These are phyloP conservation scores for Proteles cristata DNA, from an alignment of 2,113 vertebrate genomes.

Conservation along the genomic window DNA sequence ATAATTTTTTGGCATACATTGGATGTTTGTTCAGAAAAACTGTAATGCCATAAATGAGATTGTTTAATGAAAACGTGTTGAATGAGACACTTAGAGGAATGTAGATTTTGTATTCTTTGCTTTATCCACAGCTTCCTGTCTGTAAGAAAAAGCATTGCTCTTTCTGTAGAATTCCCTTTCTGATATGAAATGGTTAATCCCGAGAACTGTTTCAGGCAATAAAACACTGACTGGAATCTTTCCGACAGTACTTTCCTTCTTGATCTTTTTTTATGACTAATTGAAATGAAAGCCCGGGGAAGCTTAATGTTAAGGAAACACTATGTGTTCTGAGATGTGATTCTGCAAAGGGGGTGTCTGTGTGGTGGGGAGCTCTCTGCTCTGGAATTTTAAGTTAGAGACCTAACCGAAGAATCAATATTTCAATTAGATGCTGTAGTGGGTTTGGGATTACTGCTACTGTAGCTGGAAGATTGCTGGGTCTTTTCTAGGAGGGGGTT, in stretches of 20 bases:
- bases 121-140: slow-evolving; percentile 21
- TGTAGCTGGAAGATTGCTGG: slow-evolving; percentile 83
- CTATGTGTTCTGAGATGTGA: slow-evolving; percentile 46
- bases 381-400: slow-evolving; percentile 86
- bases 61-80: slow-evolving; percentile 25
- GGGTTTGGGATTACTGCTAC: slow-evolving; percentile 81
- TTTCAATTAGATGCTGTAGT: slow-evolving; percentile 87
- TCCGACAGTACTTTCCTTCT: slow-evolving; percentile 74
- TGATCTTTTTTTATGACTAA: slow-evolving; percentile 80
- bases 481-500: slow-evolving; percentile 58
- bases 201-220: slow-evolving; percentile 74
- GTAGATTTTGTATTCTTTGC: slow-evolving; percentile 1
- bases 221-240: slow-evolving; percentile 75
- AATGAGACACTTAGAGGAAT: slow-evolving; percentile 39
- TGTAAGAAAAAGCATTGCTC: slow-evolving; percentile 48
- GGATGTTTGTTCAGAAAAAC: slow-evolving; percentile 57
- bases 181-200: slow-evolving; percentile 79
- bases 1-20: slow-evolving; percentile 73
- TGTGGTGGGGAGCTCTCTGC: slow-evolving; percentile 60
- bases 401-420: slow-evolving; percentile 85
- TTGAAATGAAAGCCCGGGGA: slow-evolving; percentile 70
- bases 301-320: slow-evolving; percentile 75
- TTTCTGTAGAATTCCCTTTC: slow-evolving; percentile 37
- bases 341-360: slow-evolving; percentile 46
- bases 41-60: slow-evolving; percentile 35